Conservation (phyloP, 2,888 invertebrate species). For the Catocala fraxini region DNA sequence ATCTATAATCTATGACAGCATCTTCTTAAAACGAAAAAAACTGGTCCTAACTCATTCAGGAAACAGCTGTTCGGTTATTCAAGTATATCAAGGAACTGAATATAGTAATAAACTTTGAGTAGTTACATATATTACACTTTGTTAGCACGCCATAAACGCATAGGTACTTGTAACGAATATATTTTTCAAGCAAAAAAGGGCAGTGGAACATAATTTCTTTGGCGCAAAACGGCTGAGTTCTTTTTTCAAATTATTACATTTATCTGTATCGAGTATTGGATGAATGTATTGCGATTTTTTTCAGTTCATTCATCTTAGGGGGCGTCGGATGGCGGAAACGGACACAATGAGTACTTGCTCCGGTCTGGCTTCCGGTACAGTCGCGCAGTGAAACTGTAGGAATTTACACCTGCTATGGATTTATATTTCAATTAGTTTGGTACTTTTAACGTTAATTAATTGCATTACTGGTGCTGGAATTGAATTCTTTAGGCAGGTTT, state of each 20-base stretch:
- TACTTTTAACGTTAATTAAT: too few relatives aligned
- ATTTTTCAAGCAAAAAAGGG: background rate
- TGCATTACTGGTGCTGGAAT: too few relatives aligned
- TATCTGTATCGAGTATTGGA: slow-evolving; percentile 33
- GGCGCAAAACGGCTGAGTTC: background rate
- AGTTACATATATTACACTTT: background rate
- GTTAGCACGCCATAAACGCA: background rate
- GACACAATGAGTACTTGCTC: slow-evolving; percentile 75
- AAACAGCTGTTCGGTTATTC: background rate
- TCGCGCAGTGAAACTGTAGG: slow-evolving; percentile 40
- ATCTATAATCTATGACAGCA: too few relatives aligned
- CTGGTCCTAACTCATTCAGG: background rate
- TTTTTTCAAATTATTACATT: slow-evolving; percentile 27
- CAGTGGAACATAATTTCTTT: background rate
- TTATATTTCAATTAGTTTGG: too few relatives aligned
- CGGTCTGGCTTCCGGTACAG: slow-evolving; percentile 77
- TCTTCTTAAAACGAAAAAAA: too few relatives aligned
- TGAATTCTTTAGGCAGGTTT: too few relatives aligned
- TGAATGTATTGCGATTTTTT: slow-evolving; percentile 35
- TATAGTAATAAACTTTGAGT: slow-evolving; percentile 1
- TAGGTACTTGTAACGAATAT: too few relatives aligned
- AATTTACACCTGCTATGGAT: slow-evolving; percentile 29
- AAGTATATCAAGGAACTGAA: background rate
- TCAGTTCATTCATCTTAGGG: slow-evolving; percentile 65
- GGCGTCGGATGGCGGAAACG: slow-evolving; percentile 76